Percentiles rank a stretch among this genome's conserved stretches.
Evolutionary conservation across 2,113 vertebrate genomes (phyloP).

Genomic region (Platysternon megacephalum): DNA sequence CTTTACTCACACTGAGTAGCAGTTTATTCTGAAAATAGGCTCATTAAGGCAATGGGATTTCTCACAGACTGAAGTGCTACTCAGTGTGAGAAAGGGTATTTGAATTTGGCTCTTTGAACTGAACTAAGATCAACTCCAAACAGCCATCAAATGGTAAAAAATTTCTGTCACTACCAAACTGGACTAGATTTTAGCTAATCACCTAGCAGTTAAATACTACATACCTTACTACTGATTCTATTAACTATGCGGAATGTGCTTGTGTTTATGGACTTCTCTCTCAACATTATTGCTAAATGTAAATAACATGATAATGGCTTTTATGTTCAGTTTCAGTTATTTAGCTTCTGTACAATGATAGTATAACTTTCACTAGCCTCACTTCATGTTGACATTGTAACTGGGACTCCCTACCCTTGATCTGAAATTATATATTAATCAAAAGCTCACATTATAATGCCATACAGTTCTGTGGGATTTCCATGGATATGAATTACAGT

Average conservation of each 20-base stretch:
- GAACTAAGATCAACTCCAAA: neutral
- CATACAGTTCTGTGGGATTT: neutral
- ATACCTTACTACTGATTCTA: neutral
- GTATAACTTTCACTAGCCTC: neutral
- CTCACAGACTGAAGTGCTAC: neutral
- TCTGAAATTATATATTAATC: neutral
- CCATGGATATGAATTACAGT: neutral
- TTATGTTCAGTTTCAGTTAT: neutral
- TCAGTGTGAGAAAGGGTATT: neutral
- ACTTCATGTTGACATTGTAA: neutral
- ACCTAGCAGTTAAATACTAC: neutral
- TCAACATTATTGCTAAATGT: neutral
- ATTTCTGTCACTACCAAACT: neutral
- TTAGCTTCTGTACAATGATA: neutral
- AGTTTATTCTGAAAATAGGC: accelerated
- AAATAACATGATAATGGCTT: neutral
- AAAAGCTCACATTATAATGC: neutral
- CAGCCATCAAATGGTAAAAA: neutral
- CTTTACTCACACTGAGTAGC: neutral
- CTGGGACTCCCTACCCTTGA: neutral
- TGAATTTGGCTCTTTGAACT: neutral
- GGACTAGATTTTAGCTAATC: neutral
- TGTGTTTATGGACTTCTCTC: neutral
- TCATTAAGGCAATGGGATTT: accelerated
- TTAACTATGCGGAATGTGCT: accelerated